Evolutionary conservation across 64 coral and sea anemone species (phyloP), one percentile per base, ranked within the genome.

Genomic region (Stylophora pistillata): DNA sequence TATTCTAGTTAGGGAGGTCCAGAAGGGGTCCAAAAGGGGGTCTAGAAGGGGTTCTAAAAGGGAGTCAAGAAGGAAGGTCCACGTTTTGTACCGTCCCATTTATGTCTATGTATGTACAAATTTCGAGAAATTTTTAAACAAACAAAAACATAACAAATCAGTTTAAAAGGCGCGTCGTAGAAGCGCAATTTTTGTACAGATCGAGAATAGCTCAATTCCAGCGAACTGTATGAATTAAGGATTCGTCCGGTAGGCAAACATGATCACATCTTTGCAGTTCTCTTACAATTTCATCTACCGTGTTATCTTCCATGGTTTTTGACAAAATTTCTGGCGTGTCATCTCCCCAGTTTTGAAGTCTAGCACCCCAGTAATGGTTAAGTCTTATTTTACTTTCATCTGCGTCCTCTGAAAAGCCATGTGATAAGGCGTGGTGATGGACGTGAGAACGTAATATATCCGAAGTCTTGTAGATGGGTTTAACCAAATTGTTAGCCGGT

Each of bases 311-410:
- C 26, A 73, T 69, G 55, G 93, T 95, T 61, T 81, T 95, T 14
- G 14, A 7, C 21, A 95, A 16, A 58, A 91, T 95, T 68, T 88
- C 59, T 6, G 93, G 85, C 53, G 93, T 95, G 47, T 95, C 85
- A 9, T 95, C 93, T 4, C 93, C 93, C 89, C 93, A 95, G 27
- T 91, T 73, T 29, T 95, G 89, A 13, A 95, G 89, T 18, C 88
- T 73, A 0, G 93, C 93, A 20, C 93, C 89, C 93, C 93, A 95
- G 85, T 91, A 95, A 64, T 95, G 93, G 76, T 95, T 95, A 1
- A 95, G 23, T 15, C 89, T 64, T 13, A 95, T 71, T 17, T 52
- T 58, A 15, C 66, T 15, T 1, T 55, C 30, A 74, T 52, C 56
- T 18, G 88, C 88, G 30, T 90, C 77, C 17, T 5, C 29, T 21